These are phyloP conservation scores for Hiodon tergisus DNA, from an alignment of 2,113 vertebrate genomes.

Conservation along the genomic window DNA sequence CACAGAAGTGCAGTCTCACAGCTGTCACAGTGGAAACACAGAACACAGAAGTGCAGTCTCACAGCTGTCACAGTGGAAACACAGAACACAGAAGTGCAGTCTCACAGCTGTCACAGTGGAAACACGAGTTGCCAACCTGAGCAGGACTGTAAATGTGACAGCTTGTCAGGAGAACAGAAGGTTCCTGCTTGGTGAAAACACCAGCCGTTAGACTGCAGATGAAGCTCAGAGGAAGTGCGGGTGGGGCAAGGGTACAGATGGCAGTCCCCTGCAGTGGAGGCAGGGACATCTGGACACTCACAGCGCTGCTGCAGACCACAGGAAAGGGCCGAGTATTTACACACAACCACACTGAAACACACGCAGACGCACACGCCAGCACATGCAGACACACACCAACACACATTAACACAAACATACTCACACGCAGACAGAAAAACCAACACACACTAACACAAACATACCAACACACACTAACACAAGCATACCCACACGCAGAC, in stretches of 20 bases:
- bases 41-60: too few species aligned
- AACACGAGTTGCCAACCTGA: neutral
- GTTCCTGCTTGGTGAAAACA: too few species aligned
- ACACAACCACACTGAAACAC: neutral
- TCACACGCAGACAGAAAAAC: neutral
- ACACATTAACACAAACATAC: neutral
- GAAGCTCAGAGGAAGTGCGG: neutral
- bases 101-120: too few species aligned
- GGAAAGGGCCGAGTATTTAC: neutral
- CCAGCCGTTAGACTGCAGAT: neutral
- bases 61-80: too few species aligned
- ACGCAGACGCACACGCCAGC: neutral
- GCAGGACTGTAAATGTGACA: neutral
- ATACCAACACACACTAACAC: too few species aligned
- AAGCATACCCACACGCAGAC: too few species aligned
- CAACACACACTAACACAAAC: too few species aligned
- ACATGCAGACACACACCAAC: neutral
- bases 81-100: too few species aligned
- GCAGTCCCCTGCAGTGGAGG: neutral
- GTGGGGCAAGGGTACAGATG: neutral
- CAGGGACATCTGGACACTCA: neutral
- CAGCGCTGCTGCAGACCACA: neutral
- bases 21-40: too few species aligned
- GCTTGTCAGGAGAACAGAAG: neutral
- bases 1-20: too few species aligned